phyloP scores from a whole-genome alignment of 2,113 vertebrate species.

The Megalops atlanticus region DNA sequence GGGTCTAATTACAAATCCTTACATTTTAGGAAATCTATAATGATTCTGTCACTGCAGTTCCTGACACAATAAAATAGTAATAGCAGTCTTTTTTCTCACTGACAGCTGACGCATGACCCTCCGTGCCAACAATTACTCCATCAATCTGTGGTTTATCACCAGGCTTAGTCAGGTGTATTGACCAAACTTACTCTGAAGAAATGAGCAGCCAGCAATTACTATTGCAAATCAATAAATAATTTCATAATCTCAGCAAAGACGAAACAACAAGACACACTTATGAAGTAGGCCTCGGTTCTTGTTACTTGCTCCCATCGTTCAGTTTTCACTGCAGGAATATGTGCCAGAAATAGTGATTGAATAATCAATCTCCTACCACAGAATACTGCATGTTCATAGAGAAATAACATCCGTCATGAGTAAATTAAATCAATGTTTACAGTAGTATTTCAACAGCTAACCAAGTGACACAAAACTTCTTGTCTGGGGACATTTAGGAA shows the following conservation, averaged over 20 bases:
- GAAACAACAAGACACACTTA: slow-evolving; percentile 9
- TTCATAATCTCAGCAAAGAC: slow-evolving; percentile 16
- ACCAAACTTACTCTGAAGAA: background rate
- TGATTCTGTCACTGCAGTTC: background rate
- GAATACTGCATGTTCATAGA: slow-evolving; percentile 17
- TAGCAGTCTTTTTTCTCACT: background rate
- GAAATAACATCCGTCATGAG: slow-evolving; percentile 9
- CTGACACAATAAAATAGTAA: slow-evolving; percentile 8
- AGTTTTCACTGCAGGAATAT: slow-evolving; percentile 4
- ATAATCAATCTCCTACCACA: background rate
- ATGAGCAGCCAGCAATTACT: slow-evolving; percentile 14
- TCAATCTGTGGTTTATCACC: slow-evolving; percentile 5
- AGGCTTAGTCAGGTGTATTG: slow-evolving; percentile 2
- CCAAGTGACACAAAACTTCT: background rate
- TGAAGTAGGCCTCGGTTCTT: background rate
- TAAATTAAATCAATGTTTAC: slow-evolving; percentile 24
- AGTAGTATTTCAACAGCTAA: background rate
- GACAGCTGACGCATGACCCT: background rate
- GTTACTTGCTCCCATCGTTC: background rate
- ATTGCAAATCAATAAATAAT: slow-evolving; percentile 22
- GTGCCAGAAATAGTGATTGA: slow-evolving; percentile 23
- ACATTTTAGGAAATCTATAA: background rate
- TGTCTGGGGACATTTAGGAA: background rate
- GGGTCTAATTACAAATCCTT: background rate
- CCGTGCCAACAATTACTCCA: background rate